phyloP scores from a whole-genome alignment of 2,113 vertebrate genomes.

The Martes martes region DNA sequence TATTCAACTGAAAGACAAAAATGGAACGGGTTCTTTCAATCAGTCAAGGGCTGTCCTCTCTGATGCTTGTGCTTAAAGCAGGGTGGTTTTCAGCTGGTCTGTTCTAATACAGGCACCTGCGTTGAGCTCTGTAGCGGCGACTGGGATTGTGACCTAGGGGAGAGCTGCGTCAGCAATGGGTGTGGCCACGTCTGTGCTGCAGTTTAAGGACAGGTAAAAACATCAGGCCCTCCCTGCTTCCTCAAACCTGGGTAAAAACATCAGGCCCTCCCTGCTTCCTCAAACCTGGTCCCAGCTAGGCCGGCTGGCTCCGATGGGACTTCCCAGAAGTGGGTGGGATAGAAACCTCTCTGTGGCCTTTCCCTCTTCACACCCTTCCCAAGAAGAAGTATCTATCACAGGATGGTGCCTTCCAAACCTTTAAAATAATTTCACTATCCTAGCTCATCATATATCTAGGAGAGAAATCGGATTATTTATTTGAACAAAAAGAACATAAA shows the following conservation, averaged over 20 bases:
- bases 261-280: background rate
- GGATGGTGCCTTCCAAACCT: conserved; percentile 23
- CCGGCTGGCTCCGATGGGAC: background rate
- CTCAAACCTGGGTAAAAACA: conserved; percentile 10
- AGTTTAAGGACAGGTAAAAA: conserved; percentile 30
- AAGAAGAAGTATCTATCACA: background rate
- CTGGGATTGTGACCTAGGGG: background rate
- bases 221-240: background rate
- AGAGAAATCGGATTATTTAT: background rate
- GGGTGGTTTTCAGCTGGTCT: background rate
- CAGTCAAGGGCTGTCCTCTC: background rate
- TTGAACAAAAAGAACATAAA: background rate
- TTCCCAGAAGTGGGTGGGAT: background rate
- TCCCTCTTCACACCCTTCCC: background rate
- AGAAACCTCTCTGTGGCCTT: background rate
- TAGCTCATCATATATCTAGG: background rate
- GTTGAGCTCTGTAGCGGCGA: background rate
- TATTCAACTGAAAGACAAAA: background rate
- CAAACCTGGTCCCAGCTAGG: background rate
- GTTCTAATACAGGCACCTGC: conserved; percentile 20
- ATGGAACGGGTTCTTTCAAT: background rate
- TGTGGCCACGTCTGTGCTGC: background rate
- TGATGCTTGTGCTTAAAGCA: background rate
- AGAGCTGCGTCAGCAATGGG: conserved; percentile 24
- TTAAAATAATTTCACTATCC: conserved; percentile 23